Percentiles rank a stretch among this genome's conserved stretches.
phyloP scores from a whole-genome alignment of 2,888 invertebrate species.

The Corythucha ciliata region DNA sequence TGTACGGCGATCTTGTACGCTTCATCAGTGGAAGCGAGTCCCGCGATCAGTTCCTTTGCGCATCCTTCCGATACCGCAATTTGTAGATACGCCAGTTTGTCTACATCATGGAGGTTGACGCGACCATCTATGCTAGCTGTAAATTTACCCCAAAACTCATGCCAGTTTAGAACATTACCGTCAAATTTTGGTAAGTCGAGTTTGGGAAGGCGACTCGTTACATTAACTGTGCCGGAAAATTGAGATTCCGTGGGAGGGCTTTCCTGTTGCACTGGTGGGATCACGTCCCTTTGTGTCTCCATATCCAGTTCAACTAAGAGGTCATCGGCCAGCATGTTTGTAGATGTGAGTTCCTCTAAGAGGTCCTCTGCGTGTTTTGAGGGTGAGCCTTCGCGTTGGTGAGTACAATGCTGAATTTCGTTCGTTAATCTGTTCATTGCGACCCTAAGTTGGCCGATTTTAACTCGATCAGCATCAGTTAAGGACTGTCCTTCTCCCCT shows the following conservation, averaged over 20 bases:
- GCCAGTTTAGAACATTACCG: neutral
- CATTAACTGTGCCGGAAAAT: too few species aligned
- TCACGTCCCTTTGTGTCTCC: neutral
- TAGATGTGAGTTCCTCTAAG: neutral
- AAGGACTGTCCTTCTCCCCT: too few species aligned
- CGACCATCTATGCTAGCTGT: neutral
- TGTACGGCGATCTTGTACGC: conserved; percentile 1
- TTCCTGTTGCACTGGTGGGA: neutral
- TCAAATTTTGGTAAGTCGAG: neutral
- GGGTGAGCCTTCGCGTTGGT: neutral
- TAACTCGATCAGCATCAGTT: too few species aligned
- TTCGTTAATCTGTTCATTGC: neutral
- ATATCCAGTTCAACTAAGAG: neutral
- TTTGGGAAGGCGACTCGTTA: neutral
- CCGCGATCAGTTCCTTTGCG: neutral
- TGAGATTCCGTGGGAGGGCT: too few species aligned
- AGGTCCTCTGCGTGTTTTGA: neutral
- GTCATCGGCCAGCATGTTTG: neutral
- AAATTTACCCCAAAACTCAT: conserved; percentile 7
- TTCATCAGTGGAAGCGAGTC: neutral
- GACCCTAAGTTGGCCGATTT: too few species aligned
- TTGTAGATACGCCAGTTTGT: conserved; percentile 6
- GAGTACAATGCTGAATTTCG: neutral
- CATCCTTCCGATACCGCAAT: neutral
- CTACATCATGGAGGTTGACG: neutral